A percentile compares a stretch with the other conserved stretches of the same genome.
Conservation (phyloP, 2,888 invertebrate genomes). For the Diadegma fenestrale region DNA sequence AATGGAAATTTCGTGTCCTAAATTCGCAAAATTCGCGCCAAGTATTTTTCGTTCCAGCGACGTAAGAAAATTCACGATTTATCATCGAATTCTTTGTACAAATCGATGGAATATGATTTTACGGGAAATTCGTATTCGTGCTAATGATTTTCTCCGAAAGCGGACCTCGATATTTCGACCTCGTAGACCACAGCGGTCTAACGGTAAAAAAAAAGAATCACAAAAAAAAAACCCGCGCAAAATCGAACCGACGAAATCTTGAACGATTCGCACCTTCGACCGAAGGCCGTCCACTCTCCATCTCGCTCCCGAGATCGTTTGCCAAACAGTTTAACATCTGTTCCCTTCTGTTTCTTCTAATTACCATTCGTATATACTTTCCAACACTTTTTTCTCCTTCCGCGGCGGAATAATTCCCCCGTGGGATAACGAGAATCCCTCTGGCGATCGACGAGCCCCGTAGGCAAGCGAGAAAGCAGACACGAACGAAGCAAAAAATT, state of each 20-base stretch:
- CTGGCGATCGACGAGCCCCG: background rate
- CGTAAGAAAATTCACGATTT: background rate
- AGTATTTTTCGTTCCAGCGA: background rate
- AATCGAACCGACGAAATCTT: conserved; percentile 14
- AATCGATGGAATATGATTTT: background rate
- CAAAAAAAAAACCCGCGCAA: background rate
- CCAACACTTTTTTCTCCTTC: background rate
- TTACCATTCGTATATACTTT: conserved; percentile 29
- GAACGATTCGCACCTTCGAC: conserved; percentile 32
- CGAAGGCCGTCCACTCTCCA: conserved; percentile 29
- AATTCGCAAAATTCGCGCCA: background rate
- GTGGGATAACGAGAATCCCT: conserved; percentile 30
- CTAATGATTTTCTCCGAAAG: background rate
- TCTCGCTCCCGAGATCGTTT: conserved; percentile 38
- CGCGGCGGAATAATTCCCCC: conserved; percentile 1
- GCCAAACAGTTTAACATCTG: conserved; percentile 52
- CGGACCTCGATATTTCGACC: background rate
- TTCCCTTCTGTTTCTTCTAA: conserved; percentile 40
- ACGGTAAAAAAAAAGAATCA: background rate
- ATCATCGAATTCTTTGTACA: background rate
- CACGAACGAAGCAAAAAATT: background rate
- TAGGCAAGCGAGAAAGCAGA: background rate
- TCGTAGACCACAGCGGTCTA: background rate
- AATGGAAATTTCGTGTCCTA: background rate
- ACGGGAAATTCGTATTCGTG: conserved; percentile 1